phyloP scores from a whole-genome alignment of 2,113 vertebrate genomes.

The Dasypus novemcinctus region DNA sequence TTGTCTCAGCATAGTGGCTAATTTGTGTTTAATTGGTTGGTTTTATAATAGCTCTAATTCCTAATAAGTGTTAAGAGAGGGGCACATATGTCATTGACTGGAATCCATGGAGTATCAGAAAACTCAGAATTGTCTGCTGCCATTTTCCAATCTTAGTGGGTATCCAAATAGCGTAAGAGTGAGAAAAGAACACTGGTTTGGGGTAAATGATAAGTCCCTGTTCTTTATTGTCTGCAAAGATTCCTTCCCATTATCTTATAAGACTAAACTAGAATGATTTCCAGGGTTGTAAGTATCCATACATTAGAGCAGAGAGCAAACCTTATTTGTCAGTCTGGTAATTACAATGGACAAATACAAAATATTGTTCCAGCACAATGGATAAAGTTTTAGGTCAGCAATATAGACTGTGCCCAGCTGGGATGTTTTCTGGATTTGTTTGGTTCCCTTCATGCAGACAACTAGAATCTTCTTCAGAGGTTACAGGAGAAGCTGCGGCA shows the following conservation, averaged over 20 bases:
- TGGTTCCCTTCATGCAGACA: neutral
- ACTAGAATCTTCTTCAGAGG: neutral
- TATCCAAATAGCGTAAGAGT: neutral
- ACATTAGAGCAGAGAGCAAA: neutral
- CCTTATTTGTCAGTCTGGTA: neutral
- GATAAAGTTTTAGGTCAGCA: neutral
- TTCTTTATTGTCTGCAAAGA: neutral
- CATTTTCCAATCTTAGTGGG: neutral
- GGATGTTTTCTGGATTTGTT: neutral
- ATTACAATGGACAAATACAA: neutral
- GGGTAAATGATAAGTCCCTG: neutral
- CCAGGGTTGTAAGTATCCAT: neutral
- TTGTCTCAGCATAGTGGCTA: neutral
- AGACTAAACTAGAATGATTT: neutral
- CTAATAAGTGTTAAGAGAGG: neutral
- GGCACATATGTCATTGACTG: neutral
- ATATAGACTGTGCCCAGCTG: neutral
- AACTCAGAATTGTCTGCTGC: neutral
- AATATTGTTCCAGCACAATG: neutral
- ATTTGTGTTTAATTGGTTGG: neutral
- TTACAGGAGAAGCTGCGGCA: neutral
- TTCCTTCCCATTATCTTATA: neutral
- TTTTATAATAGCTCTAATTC: neutral
- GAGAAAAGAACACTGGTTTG: neutral
- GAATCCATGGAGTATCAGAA: neutral